Evolutionary conservation across 2,113 vertebrate genomes (phyloP).

Genomic region (Emydura subglobosa): DNA sequence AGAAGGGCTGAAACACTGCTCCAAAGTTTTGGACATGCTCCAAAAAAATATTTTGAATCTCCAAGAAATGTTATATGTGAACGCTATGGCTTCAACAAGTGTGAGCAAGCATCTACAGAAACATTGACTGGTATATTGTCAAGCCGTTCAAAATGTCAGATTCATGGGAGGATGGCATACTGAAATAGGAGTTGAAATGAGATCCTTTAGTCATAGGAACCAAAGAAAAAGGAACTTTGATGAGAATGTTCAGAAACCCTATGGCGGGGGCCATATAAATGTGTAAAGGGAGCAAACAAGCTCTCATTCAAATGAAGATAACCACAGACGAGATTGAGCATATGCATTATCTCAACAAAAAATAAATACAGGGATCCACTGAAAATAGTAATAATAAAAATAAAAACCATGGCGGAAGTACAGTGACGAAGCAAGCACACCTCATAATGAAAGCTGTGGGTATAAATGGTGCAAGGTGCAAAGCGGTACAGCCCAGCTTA

Average conservation of each 20-base stretch:
- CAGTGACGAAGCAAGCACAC: too few relatives aligned
- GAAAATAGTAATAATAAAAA: too few relatives aligned
- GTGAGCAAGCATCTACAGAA: not conserved
- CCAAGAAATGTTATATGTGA: not conserved
- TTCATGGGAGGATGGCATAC: not conserved
- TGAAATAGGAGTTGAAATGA: not conserved
- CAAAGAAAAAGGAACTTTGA: not conserved
- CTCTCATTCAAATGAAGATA: not conserved
- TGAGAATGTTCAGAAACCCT: not conserved
- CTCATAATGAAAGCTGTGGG: not conserved
- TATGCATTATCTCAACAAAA: not conserved
- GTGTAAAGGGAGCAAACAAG: not conserved
- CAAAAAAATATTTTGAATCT: not conserved
- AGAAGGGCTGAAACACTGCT: not conserved
- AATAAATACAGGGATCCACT: not conserved
- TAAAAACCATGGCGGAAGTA: not conserved
- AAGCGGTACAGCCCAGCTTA: not conserved
- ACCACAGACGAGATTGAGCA: not conserved
- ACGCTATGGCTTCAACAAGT: not conserved
- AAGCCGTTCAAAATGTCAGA: not conserved
- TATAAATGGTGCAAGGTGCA: not conserved
- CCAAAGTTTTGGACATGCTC: not conserved
- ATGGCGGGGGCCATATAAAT: not conserved
- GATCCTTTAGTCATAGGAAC: not conserved
- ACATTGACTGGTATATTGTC: not conserved